Conservation (phyloP, 2,888 invertebrate species). For the Erebia ligea region DNA sequence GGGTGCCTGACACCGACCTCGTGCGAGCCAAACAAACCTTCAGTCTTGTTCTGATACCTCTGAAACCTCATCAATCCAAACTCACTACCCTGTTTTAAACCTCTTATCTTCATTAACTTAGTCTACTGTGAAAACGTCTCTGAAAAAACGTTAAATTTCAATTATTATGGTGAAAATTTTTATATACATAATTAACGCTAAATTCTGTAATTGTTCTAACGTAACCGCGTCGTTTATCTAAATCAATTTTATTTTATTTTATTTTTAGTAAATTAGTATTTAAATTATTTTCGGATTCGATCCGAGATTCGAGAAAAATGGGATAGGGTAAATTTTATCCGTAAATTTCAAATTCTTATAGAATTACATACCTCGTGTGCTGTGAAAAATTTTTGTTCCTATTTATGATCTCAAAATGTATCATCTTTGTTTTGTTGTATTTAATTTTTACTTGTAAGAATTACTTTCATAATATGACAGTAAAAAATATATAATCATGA, state of each 20-base stretch:
- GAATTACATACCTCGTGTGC: not conserved
- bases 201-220: too few relatives aligned
- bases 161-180: not conserved
- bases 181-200: too few relatives aligned
- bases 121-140: not conserved
- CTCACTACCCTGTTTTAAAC: not conserved
- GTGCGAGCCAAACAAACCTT: constrained; percentile 38
- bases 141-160: not conserved
- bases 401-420: constrained; percentile 8
- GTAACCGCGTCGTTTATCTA: too few relatives aligned
- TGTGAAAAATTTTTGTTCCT: not conserved
- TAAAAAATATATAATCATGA: constrained; percentile 50
- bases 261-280: too few relatives aligned
- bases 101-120: not conserved
- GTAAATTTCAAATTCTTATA: not conserved
- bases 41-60: constrained; percentile 11
- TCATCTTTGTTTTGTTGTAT: not conserved
- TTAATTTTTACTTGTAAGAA: not conserved
- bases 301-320: too few relatives aligned
- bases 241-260: too few relatives aligned
- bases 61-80: constrained; percentile 13
- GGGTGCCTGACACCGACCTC: constrained; percentile 47
- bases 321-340: too few relatives aligned
- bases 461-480: not conserved
- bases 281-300: not conserved